Conservation (phyloP, 1,140 invertebrate species). For the Augochlora pura region DNA sequence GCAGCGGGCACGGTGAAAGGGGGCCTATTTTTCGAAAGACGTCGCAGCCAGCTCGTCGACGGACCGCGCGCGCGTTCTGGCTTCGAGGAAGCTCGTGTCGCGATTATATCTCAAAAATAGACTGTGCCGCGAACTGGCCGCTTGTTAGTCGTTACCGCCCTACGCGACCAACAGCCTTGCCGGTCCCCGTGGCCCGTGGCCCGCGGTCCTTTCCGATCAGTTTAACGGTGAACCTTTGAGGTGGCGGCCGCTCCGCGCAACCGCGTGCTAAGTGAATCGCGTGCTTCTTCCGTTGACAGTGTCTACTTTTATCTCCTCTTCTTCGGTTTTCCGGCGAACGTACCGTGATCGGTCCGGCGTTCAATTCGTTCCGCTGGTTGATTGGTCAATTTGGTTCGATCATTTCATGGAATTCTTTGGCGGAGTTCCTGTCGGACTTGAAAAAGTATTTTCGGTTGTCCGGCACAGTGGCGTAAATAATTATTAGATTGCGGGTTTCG, state of each 20-base stretch:
- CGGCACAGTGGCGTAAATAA: no score
- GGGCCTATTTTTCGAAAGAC: slow-evolving; percentile 48
- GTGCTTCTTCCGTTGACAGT: neutral
- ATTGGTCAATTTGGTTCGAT: neutral
- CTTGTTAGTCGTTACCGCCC: slow-evolving; percentile 52
- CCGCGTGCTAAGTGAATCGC: neutral
- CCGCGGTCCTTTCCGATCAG: slow-evolving; percentile 50
- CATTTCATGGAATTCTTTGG: neutral
- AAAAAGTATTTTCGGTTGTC: neutral
- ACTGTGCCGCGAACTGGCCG: slow-evolving; percentile 32
- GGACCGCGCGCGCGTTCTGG: slow-evolving; percentile 14
- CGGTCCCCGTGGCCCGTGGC: slow-evolving; percentile 21
- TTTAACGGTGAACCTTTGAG: slow-evolving; percentile 51
- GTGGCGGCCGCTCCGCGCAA: slow-evolving; percentile 3
- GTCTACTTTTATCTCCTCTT: neutral
- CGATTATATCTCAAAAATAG: slow-evolving; percentile 64
- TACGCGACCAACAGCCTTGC: slow-evolving; percentile 32
- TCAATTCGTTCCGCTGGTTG: no score
- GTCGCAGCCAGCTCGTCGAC: neutral
- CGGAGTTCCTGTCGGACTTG: neutral
- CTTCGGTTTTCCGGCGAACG: no score
- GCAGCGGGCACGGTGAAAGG: slow-evolving; percentile 45
- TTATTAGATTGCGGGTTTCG: no score
- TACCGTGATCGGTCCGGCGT: no score
- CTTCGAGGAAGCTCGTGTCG: slow-evolving; percentile 53